phyloP scores from a whole-genome alignment of 2,797 vertebrate genomes.

The Lagorchestes hirsutus region DNA sequence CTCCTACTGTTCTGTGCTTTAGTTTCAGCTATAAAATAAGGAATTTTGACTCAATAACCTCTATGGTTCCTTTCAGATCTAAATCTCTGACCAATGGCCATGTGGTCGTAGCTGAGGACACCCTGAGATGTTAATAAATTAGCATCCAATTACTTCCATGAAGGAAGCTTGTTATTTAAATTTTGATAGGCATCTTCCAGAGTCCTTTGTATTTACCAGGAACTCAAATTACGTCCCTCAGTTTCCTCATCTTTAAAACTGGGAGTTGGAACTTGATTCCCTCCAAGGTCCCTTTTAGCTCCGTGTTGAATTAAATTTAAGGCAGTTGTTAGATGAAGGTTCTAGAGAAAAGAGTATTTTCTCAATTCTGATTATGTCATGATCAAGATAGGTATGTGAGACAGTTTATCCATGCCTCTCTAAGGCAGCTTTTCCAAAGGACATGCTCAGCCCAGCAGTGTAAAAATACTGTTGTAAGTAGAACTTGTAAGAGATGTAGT shows the following conservation, averaged over 20 bases:
- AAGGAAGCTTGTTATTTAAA: neutral
- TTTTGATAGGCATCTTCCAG: neutral
- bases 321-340: neutral
- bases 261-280: neutral
- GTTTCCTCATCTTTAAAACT: neutral
- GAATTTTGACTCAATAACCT: neutral
- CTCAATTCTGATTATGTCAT: neutral
- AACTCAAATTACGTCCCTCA: neutral
- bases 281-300: neutral
- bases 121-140: neutral
- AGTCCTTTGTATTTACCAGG: neutral
- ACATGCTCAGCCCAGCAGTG: conserved; percentile 49
- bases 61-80: neutral
- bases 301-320: neutral
- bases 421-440: conserved; percentile 25
- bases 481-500: conserved; percentile 38
- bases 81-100: neutral
- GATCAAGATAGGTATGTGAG: neutral
- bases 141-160: neutral
- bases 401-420: conserved; percentile 7
- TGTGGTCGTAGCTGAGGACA: neutral
- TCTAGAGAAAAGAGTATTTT: neutral
- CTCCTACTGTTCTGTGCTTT: neutral
- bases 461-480: conserved; percentile 1
- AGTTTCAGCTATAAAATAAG: neutral